Percentiles rank a stretch among this genome's conserved stretches.
phyloP scores from a whole-genome alignment of 2,888 invertebrate genomes.

The Cheilosia soror region DNA sequence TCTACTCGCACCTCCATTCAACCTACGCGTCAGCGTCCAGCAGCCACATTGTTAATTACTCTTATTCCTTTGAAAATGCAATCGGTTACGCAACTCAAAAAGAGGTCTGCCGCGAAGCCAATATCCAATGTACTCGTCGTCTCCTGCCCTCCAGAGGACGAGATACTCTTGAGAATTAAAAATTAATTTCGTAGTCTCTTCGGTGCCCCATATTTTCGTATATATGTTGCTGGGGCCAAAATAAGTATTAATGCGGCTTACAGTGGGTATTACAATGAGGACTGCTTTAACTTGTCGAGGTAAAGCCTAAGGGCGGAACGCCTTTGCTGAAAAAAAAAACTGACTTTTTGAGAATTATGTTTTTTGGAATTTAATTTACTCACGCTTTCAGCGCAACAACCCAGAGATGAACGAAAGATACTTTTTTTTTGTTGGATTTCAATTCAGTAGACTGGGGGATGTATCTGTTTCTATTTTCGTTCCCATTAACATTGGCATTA shows the following conservation, averaged over 20 bases:
- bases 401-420: constrained; percentile 24
- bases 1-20: not conserved
- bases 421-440: constrained; percentile 46
- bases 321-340: not conserved
- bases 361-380: constrained; percentile 68
- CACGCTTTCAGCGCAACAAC: not conserved
- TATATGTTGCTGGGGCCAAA: constrained; percentile 38
- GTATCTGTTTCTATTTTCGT: constrained; percentile 42
- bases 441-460: not conserved
- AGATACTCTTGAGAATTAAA: constrained; percentile 46
- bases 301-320: not conserved
- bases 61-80: constrained; percentile 56
- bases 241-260: constrained; percentile 55
- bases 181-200: constrained; percentile 14
- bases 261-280: constrained; percentile 41
- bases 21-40: constrained; percentile 23
- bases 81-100: constrained; percentile 36
- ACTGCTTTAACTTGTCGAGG: constrained; percentile 28
- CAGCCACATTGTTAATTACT: constrained; percentile 72
- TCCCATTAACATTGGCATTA: constrained; percentile 9
- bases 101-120: constrained; percentile 1
- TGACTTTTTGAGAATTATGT: constrained; percentile 38
- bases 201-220: not conserved
- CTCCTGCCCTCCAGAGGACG: not conserved
- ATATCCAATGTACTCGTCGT: constrained; percentile 16